Conservation (phyloP, 2,888 invertebrate species). For the Drosophila austrosaltans region DNA sequence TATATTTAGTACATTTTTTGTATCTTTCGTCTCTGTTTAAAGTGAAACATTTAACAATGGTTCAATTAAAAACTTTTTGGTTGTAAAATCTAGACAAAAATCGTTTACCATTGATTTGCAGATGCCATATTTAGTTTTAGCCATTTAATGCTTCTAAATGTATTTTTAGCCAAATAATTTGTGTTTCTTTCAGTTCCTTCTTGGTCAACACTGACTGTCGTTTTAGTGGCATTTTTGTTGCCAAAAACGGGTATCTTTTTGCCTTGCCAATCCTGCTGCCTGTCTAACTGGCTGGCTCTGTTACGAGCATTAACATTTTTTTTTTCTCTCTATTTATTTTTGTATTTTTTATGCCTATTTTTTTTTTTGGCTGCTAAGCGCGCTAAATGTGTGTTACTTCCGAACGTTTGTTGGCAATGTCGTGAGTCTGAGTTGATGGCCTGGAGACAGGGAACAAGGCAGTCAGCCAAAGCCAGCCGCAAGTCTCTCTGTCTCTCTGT, state of each 20-base stretch:
- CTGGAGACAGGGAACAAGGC: constrained; percentile 71
- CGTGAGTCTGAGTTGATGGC: constrained; percentile 66
- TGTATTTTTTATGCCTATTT: neutral
- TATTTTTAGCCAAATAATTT: constrained; percentile 15
- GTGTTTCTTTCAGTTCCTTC: constrained; percentile 34
- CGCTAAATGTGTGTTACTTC: constrained; percentile 80
- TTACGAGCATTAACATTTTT: constrained; percentile 28
- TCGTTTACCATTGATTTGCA: neutral
- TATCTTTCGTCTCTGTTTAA: constrained; percentile 7
- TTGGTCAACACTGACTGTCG: constrained; percentile 31
- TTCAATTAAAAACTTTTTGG: constrained; percentile 5
- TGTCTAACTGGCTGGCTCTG: constrained; percentile 55
- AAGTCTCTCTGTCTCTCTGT: constrained; percentile 36
- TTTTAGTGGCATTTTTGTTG: constrained; percentile 24
- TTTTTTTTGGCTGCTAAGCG: constrained; percentile 70
- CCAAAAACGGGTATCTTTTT: constrained; percentile 51
- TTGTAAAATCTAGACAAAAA: constrained; percentile 1
- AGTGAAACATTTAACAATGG: neutral
- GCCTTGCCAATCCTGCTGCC: constrained; percentile 45
- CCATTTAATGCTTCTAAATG: constrained; percentile 20
- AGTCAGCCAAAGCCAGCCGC: constrained; percentile 49
- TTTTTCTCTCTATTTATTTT: neutral
- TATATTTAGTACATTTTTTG: constrained; percentile 18
- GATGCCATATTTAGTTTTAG: constrained; percentile 5
- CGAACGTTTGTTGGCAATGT: constrained; percentile 64